A percentile compares a stretch with the other conserved stretches of the same genome.
These are phyloP conservation scores for Endomychus coccineus DNA, from an alignment of 2,888 invertebrate genomes.

Conservation along the genomic window DNA sequence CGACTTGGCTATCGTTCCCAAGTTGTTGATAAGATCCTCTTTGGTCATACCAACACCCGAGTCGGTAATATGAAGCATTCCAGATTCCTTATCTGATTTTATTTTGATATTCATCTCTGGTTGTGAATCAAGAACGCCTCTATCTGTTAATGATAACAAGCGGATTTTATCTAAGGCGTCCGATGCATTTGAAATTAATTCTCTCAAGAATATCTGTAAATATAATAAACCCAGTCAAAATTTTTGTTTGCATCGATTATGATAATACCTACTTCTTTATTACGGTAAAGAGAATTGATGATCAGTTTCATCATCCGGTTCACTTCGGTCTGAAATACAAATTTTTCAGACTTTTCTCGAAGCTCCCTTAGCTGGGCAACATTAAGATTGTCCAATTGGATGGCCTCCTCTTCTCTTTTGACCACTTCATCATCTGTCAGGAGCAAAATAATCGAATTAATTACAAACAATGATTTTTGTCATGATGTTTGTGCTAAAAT, in stretches of 20 bases:
- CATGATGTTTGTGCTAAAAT: too few species aligned
- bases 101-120: constrained; percentile 85
- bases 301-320: constrained; percentile 99
- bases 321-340: constrained; percentile 95
- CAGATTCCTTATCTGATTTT: constrained; percentile 86
- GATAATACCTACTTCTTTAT: constrained; percentile 75
- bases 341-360: constrained; percentile 80
- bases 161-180: constrained; percentile 99
- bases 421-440: constrained; percentile 78
- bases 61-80: constrained; percentile 89
- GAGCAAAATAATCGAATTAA: too few species aligned
- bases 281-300: constrained; percentile 97
- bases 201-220: constrained; percentile 84
- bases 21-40: constrained; percentile 85
- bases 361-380: constrained; percentile 90
- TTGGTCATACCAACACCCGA: constrained; percentile 98
- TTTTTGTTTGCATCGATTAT: neutral
- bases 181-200: constrained; percentile 97
- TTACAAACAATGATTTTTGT: too few species aligned
- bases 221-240: constrained; percentile 14
- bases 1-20: constrained; percentile 97
- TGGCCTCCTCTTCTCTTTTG: constrained; percentile 90
- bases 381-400: constrained; percentile 90
- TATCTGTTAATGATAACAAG: constrained; percentile 83
- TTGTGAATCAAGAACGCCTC: constrained; percentile 66